Percentiles rank a stretch among this genome's conserved stretches.
Conservation (phyloP, 53 echinoderm and acorn worm species). For the Zoroaster sp. region DNA sequence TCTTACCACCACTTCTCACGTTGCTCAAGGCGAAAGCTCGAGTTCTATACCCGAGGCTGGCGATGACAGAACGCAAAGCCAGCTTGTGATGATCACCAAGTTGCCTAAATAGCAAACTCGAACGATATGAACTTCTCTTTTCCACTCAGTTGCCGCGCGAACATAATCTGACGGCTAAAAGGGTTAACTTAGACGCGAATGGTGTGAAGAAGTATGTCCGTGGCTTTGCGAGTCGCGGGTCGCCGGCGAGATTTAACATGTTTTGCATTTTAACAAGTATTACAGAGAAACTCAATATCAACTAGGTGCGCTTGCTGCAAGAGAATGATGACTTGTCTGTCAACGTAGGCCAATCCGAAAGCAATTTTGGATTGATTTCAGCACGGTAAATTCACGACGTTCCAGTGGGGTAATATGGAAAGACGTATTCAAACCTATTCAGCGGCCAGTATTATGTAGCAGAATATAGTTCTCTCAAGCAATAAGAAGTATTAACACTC, state of each 20-base stretch:
- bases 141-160: neutral
- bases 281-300: neutral
- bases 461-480: no score
- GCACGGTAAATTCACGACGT: neutral
- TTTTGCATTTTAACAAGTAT: neutral
- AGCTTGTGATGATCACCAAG: neutral
- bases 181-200: neutral
- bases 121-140: no score
- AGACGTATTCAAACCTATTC: neutral
- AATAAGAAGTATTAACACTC: no score
- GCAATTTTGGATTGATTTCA: neutral
- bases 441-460: no score
- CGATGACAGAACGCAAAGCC: constrained; percentile 13
- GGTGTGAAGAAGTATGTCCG: constrained; percentile 27
- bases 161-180: neutral
- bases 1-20: neutral
- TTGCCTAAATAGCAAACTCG: no score
- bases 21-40: neutral
- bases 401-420: neutral
- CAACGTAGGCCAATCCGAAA: neutral
- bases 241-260: neutral
- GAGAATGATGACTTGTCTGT: neutral
- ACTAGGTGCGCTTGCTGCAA: neutral
- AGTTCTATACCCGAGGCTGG: neutral
- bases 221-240: neutral